phyloP scores from a whole-genome alignment of 2,888 invertebrate genomes.

The Tuta absoluta region DNA sequence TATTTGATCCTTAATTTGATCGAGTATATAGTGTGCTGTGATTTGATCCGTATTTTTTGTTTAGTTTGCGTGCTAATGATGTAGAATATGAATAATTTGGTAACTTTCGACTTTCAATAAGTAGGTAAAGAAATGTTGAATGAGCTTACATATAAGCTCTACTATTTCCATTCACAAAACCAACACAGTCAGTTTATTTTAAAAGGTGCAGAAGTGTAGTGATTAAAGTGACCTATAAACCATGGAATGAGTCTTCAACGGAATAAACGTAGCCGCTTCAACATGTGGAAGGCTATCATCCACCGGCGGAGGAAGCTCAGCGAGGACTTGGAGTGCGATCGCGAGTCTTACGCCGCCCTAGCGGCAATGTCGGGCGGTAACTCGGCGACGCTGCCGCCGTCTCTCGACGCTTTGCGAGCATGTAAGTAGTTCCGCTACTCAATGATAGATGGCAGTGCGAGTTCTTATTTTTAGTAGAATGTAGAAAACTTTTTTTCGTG shows the following conservation, averaged over 20 bases:
- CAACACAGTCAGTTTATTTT: constrained; percentile 12
- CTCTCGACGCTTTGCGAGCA: constrained; percentile 75
- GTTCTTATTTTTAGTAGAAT: background rate
- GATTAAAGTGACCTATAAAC: constrained; percentile 42
- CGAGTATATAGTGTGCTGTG: too few relatives aligned
- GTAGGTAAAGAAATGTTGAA: too few relatives aligned
- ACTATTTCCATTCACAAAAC: constrained; percentile 18
- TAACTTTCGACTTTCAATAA: too few relatives aligned
- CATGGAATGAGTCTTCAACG: constrained; percentile 72
- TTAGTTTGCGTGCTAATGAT: too few relatives aligned
- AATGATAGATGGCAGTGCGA: constrained; percentile 55
- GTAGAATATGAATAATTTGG: too few relatives aligned
- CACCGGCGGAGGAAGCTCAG: constrained; percentile 74
- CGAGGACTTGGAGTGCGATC: constrained; percentile 67
- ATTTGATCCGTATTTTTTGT: too few relatives aligned
- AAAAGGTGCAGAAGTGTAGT: constrained; percentile 14
- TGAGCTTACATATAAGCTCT: too few relatives aligned
- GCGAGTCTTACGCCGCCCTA: constrained; percentile 72
- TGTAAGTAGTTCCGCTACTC: constrained; percentile 73
- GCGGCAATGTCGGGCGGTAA: constrained; percentile 75
- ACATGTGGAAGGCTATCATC: constrained; percentile 76
- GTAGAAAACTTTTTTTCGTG: background rate
- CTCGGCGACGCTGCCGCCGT: constrained; percentile 76
- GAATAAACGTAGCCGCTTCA: constrained; percentile 65
- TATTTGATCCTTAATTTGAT: too few relatives aligned